These are phyloP conservation scores for Melieria picta DNA, from an alignment of 2,888 invertebrate species.

Conservation along the genomic window DNA sequence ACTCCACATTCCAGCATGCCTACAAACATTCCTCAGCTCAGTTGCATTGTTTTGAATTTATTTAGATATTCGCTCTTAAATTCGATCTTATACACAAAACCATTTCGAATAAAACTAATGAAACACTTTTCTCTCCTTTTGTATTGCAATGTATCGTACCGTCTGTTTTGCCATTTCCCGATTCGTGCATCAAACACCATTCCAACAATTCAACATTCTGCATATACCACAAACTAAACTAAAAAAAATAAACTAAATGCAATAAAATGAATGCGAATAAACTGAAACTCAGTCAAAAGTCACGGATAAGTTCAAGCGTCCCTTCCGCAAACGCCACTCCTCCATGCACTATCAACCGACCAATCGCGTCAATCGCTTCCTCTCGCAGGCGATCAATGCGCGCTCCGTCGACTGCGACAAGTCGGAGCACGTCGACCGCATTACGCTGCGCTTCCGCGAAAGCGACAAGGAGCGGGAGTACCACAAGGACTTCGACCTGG, in stretches of 20 bases:
- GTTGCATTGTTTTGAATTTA: too few relatives aligned
- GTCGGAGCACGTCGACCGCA: slow-evolving; percentile 85
- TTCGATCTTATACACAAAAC: too few relatives aligned
- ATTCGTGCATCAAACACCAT: slow-evolving; percentile 7
- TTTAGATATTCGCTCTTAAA: too few relatives aligned
- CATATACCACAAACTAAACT: background rate
- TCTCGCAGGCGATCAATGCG: slow-evolving; percentile 91
- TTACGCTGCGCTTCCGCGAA: slow-evolving; percentile 88
- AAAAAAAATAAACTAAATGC: background rate
- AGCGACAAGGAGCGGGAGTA: slow-evolving; percentile 88
- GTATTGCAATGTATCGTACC: too few relatives aligned
- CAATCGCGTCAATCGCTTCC: slow-evolving; percentile 91
- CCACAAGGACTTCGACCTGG: slow-evolving; percentile 84
- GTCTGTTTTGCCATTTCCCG: slow-evolving; percentile 5
- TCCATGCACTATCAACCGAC: slow-evolving; percentile 89
- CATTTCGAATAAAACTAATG: too few relatives aligned
- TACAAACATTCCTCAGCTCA: too few relatives aligned
- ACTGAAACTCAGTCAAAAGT: slow-evolving; percentile 73
- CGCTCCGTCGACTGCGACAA: slow-evolving; percentile 91
- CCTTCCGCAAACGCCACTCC: slow-evolving; percentile 87
- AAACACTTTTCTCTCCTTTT: too few relatives aligned
- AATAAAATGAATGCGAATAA: background rate
- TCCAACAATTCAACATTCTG: background rate
- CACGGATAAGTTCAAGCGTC: slow-evolving; percentile 87
- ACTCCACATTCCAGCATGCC: too few relatives aligned